Base-by-base conservation (phyloP, 1,140 invertebrate species). In the Olivierus martensii region DNA sequence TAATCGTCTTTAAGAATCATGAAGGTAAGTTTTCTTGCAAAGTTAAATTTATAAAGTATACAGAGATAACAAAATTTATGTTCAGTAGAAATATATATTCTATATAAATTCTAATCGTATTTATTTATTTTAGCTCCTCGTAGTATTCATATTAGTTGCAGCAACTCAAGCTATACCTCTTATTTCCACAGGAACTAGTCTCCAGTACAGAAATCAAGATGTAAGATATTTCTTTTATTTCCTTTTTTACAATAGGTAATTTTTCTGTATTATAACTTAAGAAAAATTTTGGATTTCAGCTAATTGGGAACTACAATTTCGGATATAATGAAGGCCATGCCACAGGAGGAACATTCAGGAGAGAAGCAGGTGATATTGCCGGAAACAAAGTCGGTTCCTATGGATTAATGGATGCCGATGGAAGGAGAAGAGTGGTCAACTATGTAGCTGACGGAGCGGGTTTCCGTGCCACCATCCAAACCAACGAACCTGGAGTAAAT, bases 381-480 rank as follows among this genome's bases (percentile, higher is more conserved):
- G 46, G 55, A 28, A 46, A 56, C 38, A 61, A 55, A 46, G 51
- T 48, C 7, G 60, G 59, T 61, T 65, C 49, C 59, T 65, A 61
- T 46, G 57, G 57, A 44, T 51, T 65, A 60, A 21, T 53, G 17
- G 63, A 63, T 41, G 55, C 59, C 47, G 63, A 65, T 42, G 63
- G 63, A 12, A 53, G 63, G 22, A 35, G 53, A 14, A 55, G 63
- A 22, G 49, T 63, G 12, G 63, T 65, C 11, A 63, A 63, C 47
- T 65, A 65, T 52, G 58, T 62, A 10, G 56, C 65, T 7, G 69
- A 69, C 51, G 41, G 46, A 3, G 46, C 51, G 11, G 58, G 57
- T 22, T 61, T 54, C 50, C 53, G 54, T 10, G 59, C 56, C 2
- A 46, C 52, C 11, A 55, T 59, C 15, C 51, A 52, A 36, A 59